Evolutionary conservation across 1,140 invertebrate species (phyloP).

Genomic region (Leptestheria dahalacensis): DNA sequence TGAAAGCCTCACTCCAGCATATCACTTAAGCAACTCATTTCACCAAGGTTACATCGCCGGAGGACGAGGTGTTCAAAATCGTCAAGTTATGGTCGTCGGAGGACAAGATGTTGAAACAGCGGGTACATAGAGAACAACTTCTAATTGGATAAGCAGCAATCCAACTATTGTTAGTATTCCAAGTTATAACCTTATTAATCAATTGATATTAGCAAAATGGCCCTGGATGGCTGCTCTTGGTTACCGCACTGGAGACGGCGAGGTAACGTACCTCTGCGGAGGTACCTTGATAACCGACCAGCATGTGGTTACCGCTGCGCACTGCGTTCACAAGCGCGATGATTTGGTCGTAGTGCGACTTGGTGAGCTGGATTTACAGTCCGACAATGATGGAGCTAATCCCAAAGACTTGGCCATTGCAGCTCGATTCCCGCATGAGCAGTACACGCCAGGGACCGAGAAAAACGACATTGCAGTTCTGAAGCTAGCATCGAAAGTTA

Average conservation of each 20-base stretch:
- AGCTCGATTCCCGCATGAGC: conserved; percentile 42
- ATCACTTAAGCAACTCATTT: too few relatives aligned
- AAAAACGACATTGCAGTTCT: conserved; percentile 60
- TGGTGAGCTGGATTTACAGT: conserved; percentile 52
- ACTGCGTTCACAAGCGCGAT: conserved; percentile 45
- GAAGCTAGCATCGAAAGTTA: conserved; percentile 39
- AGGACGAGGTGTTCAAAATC: too few relatives aligned
- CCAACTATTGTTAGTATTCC: too few relatives aligned
- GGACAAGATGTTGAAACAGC: too few relatives aligned
- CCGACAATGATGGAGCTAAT: conserved; percentile 36
- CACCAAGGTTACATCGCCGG: too few relatives aligned
- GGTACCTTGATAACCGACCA: conserved; percentile 53
- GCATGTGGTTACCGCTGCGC: conserved; percentile 66
- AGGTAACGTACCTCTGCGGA: conserved; percentile 50
- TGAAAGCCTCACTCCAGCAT: too few relatives aligned
- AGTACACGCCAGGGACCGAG: conserved; percentile 16
- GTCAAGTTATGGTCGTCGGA: too few relatives aligned
- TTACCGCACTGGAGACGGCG: conserved; percentile 33
- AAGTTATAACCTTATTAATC: not conserved
- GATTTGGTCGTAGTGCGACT: conserved; percentile 37
- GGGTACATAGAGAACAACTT: too few relatives aligned
- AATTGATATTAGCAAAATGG: conserved; percentile 38
- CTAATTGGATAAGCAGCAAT: too few relatives aligned
- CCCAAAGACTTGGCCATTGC: conserved; percentile 45
- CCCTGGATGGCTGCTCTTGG: conserved; percentile 55